Evolutionary conservation across 2,797 vertebrate genomes (phyloP), one percentile per base, ranked within the genome.

Genomic region (Danio jaintianensis): DNA sequence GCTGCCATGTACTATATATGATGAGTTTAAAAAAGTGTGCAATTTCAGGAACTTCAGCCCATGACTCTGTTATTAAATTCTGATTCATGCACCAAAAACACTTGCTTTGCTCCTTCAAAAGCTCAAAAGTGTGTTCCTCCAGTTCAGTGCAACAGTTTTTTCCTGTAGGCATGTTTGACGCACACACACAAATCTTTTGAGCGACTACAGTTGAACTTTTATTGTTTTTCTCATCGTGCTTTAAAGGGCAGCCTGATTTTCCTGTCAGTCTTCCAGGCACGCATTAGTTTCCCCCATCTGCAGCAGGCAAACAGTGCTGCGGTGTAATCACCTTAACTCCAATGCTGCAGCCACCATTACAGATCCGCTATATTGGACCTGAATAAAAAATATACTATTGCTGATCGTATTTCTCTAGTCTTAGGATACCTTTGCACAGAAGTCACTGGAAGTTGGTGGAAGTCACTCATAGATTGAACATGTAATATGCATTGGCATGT

Each of bases 191-290:
- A 66, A n/a, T 75, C 10, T 47, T 11, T 29, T 53, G 40, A 50
- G 53, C 7, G 9, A 74, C 15, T 18, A 48, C 18, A 77, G 42
- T 69, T 55, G 45, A 2, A 15, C n/a, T 82, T 56, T 29, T 22
- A 36, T 64, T 48, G 4, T 55, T 18, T 68, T 47, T 52, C 58
- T 12, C 15, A 36, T 62, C 12, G 40, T 58, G 70, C 20, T 58
- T 73, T 58, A 76, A 73, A 53, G n/a, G 42, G 45, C 45, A 16
- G 16, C 8, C 29, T 83, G 82, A 86, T 86, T 82, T 84, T 62
- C 71, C 36, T 6, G 36, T 63, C 56, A 45, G 40, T 59, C 85
- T 63, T 1, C 10, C 48, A 76, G 71, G 16, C 82, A 82, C 77
- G 77, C 67, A 78, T 58, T 47, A 66, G 45, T 61, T 53, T 38